Base-by-base conservation (phyloP, 2,888 invertebrate genomes). In the Parelbella ahira region DNA sequence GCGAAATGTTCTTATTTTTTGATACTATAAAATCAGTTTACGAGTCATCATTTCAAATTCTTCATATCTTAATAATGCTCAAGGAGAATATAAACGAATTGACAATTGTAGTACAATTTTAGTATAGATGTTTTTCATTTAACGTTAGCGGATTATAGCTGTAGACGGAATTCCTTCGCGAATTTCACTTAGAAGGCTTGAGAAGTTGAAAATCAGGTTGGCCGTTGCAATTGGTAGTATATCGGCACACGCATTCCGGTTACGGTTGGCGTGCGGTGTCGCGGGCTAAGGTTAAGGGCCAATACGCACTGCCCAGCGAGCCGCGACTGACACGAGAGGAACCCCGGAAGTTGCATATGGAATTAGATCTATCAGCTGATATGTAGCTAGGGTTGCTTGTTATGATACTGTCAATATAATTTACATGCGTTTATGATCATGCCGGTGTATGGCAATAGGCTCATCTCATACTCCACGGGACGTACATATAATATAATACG, bases 351-450 rank as follows among this genome's bases (percentile, higher is more conserved):
- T 12, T 12, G 8, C 6, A 32, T 39, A 32, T 39, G 39, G 32
- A 32, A 39, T 39, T 39, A n/a, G 39, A 39, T 30, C 32, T 32
- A 39, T 23, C 39, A 39, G 38, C 38, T 39, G 39, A 32, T 39
- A 32, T 32, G 30, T 30, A 12, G 8, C 8, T 30, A 23, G 25
- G 39, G 32, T 20, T 32, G 39, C 6, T 30, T 33, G n/a, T 23
- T 33, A 6, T 13, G 7, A 7, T 32, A 15, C 9, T 30, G 19
- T 18, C 2, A 23, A 20, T n/a, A n/a, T n/a, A n/a, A n/a, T n/a
- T n/a, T n/a, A n/a, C n/a, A n/a, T n/a, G n/a, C n/a, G n/a, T n/a
- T n/a, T n/a, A n/a, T n/a, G n/a, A n/a, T n/a, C n/a, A n/a, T n/a
- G n/a, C n/a, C n/a, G n/a, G n/a, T n/a, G n/a, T n/a, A n/a, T n/a